A percentile compares a stretch with the other conserved stretches of the same genome.
These are phyloP conservation scores for Ophioninae sp. DNA, from an alignment of 2,888 invertebrate species.

Conservation along the genomic window DNA sequence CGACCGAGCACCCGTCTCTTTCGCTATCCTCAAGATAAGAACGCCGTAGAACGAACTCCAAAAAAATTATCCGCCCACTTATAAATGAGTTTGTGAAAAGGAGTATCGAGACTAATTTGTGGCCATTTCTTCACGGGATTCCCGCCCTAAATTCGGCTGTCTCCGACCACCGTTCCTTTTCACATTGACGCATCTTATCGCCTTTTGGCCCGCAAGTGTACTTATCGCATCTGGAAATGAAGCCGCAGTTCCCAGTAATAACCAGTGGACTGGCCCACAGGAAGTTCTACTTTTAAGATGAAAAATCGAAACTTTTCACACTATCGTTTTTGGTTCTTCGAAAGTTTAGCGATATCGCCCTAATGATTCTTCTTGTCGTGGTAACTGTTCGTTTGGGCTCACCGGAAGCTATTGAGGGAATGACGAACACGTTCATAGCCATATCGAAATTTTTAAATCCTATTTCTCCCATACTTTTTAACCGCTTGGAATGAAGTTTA, in stretches of 20 bases:
- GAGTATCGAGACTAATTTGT: not conserved
- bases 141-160: slow-evolving; percentile 5
- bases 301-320: slow-evolving; percentile 21
- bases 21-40: slow-evolving; percentile 16
- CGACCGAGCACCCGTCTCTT: not conserved
- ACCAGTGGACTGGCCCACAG: slow-evolving; percentile 24
- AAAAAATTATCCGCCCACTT: slow-evolving; percentile 30
- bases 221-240: slow-evolving; percentile 60
- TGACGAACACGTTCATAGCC: no score
- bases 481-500: no score
- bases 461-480: no score
- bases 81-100: not conserved
- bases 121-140: slow-evolving; percentile 1
- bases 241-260: slow-evolving; percentile 53
- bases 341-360: not conserved
- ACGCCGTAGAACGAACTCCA: slow-evolving; percentile 18
- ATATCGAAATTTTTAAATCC: no score
- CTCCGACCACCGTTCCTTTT: slow-evolving; percentile 37
- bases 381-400: not conserved
- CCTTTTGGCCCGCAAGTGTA: slow-evolving; percentile 31
- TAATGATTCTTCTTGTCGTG: not conserved
- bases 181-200: slow-evolving; percentile 54
- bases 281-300: slow-evolving; percentile 44
- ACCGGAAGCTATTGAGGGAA: not conserved
- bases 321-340: slow-evolving; percentile 10